These are phyloP conservation scores for Eupithecia insigniata DNA, from an alignment of 2,888 invertebrate genomes.

Conservation along the genomic window DNA sequence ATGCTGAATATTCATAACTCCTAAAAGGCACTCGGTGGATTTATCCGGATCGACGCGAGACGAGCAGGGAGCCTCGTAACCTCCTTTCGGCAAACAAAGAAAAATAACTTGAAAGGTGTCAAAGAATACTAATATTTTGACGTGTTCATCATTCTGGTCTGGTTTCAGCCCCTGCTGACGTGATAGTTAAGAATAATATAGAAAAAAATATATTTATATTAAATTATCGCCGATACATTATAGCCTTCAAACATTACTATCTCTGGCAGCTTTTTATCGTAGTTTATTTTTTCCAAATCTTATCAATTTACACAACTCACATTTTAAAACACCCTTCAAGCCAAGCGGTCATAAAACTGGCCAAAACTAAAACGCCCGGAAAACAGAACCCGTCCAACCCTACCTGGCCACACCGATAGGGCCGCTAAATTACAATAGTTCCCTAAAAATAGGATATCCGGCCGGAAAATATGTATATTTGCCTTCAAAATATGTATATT, in stretches of 20 bases:
- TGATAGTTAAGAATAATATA: background rate
- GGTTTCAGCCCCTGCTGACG: background rate
- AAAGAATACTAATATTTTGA: background rate
- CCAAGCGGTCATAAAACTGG: background rate
- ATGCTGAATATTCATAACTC: background rate
- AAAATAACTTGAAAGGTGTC: background rate
- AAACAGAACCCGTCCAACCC: slow-evolving; percentile 5
- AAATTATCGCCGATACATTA: background rate
- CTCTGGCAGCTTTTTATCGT: background rate
- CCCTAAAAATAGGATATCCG: slow-evolving; percentile 7
- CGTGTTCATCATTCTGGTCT: background rate
- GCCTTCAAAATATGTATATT: slow-evolving; percentile 7
- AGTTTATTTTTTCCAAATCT: too few relatives aligned
- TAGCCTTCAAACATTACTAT: background rate
- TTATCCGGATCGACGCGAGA: background rate
- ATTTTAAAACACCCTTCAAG: slow-evolving; percentile 2
- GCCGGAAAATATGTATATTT: slow-evolving; percentile 1
- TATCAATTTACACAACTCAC: background rate
- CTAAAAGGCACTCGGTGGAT: background rate
- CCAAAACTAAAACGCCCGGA: background rate
- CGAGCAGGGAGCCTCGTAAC: background rate
- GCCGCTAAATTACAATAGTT: slow-evolving; percentile 12
- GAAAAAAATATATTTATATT: background rate
- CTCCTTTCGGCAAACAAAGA: background rate
- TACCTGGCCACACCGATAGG: slow-evolving; percentile 7